These are phyloP conservation scores for Anolis carolinensis DNA, from an alignment of 2,113 vertebrate species.

Conservation along the genomic window DNA sequence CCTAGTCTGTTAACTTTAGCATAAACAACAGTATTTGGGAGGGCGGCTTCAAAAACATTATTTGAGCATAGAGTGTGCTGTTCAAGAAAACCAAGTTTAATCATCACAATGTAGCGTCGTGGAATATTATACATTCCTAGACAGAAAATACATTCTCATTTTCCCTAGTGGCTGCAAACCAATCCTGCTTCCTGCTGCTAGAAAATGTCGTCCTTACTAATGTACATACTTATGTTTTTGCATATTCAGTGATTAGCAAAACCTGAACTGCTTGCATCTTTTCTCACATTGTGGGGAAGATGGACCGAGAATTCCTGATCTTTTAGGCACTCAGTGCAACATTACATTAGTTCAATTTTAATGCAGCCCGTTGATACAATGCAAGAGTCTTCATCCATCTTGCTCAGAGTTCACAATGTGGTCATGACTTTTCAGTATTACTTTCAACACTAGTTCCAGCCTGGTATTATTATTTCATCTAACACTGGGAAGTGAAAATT, in stretches of 20 bases:
- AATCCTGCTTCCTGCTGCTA: slow-evolving; percentile 18
- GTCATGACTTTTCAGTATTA: too few relatives aligned
- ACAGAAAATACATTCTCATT: neutral
- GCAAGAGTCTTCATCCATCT: too few relatives aligned
- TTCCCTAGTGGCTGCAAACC: neutral
- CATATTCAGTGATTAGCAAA: neutral
- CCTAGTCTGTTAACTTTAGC: neutral
- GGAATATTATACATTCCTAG: too few relatives aligned
- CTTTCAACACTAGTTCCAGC: too few relatives aligned
- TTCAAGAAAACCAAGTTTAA: neutral
- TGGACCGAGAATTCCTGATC: too few relatives aligned
- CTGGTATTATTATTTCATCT: too few relatives aligned
- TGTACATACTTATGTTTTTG: slow-evolving; percentile 12
- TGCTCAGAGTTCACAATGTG: too few relatives aligned
- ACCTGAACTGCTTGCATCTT: rapidly evolving
- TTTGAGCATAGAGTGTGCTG: neutral
- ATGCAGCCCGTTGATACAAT: too few relatives aligned
- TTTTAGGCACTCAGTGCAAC: too few relatives aligned
- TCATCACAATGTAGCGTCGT: neutral
- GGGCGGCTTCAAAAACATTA: slow-evolving; percentile 12
- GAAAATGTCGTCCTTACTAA: neutral
- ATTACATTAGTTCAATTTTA: too few relatives aligned
- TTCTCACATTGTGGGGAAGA: neutral
- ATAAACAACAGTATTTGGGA: slow-evolving; percentile 44
- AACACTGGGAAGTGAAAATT: too few relatives aligned